Conservation (phyloP, 2,797 vertebrate genomes). For the Muscicapa comitata region DNA sequence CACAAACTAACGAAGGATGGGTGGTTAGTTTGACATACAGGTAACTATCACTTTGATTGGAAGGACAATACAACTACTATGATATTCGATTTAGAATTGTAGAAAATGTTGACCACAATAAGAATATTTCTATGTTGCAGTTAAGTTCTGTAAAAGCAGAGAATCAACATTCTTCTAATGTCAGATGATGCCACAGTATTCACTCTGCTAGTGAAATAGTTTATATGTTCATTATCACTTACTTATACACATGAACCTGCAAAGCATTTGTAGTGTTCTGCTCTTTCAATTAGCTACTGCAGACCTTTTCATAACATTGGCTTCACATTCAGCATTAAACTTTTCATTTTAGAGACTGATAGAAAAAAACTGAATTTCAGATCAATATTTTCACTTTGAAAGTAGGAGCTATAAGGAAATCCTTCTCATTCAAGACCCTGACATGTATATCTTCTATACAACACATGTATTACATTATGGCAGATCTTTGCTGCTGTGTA, state of each 20-base stretch:
- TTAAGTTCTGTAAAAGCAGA: neutral
- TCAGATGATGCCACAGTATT: neutral
- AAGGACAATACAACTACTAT: neutral
- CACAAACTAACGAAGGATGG: slow-evolving; percentile 90
- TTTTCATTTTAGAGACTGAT: neutral
- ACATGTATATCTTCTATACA: neutral
- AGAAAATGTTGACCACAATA: neutral
- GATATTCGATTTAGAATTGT: neutral
- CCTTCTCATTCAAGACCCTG: neutral
- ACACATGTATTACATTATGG: neutral
- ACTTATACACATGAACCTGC: neutral
- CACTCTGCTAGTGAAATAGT: neutral
- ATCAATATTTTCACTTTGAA: neutral
- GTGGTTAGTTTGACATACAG: slow-evolving; percentile 93
- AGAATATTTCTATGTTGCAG: neutral
- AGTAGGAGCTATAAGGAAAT: neutral
- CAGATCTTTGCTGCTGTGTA: neutral
- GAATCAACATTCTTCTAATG: neutral
- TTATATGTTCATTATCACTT: neutral
- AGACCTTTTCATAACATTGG: neutral
- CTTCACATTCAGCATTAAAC: neutral
- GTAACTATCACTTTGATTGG: slow-evolving; percentile 66
- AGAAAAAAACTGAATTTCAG: neutral
- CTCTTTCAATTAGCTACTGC: neutral
- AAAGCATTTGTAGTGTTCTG: neutral